Conservation (phyloP, 2,888 invertebrate species). For the Lymantria monacha region DNA sequence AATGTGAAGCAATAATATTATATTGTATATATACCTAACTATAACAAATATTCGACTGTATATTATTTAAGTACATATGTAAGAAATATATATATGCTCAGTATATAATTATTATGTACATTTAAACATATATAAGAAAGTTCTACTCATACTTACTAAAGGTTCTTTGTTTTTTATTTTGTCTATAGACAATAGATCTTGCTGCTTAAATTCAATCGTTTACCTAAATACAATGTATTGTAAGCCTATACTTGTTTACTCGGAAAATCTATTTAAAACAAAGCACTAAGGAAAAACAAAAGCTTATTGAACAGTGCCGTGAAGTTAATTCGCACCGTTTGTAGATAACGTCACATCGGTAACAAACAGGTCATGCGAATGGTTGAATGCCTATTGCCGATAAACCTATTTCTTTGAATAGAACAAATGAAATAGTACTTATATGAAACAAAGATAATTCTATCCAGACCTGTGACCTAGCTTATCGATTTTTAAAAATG, state of each 20-base stretch:
- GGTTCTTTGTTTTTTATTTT: too few species aligned
- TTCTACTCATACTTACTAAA: too few species aligned
- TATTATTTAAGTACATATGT: constrained; percentile 1
- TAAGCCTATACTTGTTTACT: too few species aligned
- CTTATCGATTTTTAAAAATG: too few species aligned
- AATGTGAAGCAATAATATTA: constrained; percentile 31
- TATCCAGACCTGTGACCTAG: too few species aligned
- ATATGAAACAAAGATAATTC: too few species aligned
- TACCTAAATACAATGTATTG: background rate
- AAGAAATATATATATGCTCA: constrained; percentile 3
- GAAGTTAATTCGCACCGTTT: background rate
- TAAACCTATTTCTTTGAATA: too few species aligned
- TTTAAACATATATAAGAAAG: background rate
- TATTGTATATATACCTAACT: constrained; percentile 27
- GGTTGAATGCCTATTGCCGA: background rate
- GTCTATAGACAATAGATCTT: too few species aligned
- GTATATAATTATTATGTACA: background rate
- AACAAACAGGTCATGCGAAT: background rate
- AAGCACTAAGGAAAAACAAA: background rate
- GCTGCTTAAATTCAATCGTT: too few species aligned
- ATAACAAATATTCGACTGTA: too few species aligned
- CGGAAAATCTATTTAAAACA: background rate
- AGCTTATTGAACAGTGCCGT: background rate
- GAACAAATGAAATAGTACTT: too few species aligned
- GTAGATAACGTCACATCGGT: background rate